phyloP scores from a whole-genome alignment of 1,140 invertebrate species.

The Trichonephila inaurata region DNA sequence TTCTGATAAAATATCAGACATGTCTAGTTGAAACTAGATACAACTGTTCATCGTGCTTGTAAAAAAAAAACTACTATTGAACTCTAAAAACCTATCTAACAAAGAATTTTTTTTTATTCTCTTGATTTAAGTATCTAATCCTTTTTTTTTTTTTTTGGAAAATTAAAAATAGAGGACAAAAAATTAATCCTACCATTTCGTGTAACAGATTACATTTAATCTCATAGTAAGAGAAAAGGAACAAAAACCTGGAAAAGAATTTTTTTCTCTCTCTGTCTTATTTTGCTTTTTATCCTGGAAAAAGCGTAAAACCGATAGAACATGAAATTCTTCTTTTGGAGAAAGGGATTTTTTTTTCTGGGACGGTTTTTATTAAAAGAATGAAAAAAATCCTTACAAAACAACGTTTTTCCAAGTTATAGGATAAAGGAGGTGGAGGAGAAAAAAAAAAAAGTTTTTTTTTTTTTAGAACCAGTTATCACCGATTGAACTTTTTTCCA shows the following conservation, averaged over 20 bases:
- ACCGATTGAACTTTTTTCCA: slow-evolving; percentile 40
- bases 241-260: slow-evolving; percentile 31
- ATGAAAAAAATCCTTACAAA: neutral
- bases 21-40: neutral
- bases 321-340: slow-evolving; percentile 19
- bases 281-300: neutral
- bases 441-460: neutral
- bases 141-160: slow-evolving; percentile 40
- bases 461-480: slow-evolving; percentile 19
- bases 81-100: slow-evolving; percentile 53
- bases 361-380: slow-evolving; percentile 49
- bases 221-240: slow-evolving; percentile 37
- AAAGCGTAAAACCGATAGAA: slow-evolving; percentile 65
- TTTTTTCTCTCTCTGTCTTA: neutral
- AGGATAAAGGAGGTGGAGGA: neutral
- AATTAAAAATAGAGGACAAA: slow-evolving; percentile 46
- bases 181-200: slow-evolving; percentile 65
- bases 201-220: slow-evolving; percentile 73
- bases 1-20: neutral
- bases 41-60: neutral
- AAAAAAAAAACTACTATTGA: neutral
- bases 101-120: slow-evolving; percentile 36
- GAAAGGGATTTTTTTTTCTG: neutral
- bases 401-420: slow-evolving; percentile 59
- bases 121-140: slow-evolving; percentile 38